Evolutionary conservation across 2,888 invertebrate genomes (phyloP), one percentile per base, ranked within the genome.

Genomic region (Amphiduros pacificus): DNA sequence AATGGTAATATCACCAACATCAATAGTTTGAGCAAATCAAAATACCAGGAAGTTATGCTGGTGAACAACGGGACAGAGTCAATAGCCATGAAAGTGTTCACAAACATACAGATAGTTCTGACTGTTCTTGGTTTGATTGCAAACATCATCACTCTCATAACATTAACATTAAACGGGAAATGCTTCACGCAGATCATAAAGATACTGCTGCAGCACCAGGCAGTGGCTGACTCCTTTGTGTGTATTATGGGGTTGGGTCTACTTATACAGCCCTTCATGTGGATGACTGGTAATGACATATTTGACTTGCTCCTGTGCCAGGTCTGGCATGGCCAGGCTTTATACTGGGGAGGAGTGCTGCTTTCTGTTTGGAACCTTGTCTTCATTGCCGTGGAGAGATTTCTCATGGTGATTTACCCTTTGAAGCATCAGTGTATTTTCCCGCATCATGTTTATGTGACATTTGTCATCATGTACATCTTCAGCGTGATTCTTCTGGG

Each of bases 391-490:
- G 44, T 44, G 6, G 44, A 44, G n/a, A 44, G 44, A 22, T 44
- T n/a, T n/a, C n/a, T n/a, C n/a, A n/a, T n/a, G n/a, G n/a, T n/a
- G n/a, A n/a, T n/a, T n/a, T n/a, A n/a, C n/a, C n/a, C n/a, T n/a
- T n/a, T n/a, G n/a, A n/a, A n/a, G n/a, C n/a, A n/a, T n/a, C n/a
- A n/a, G n/a, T n/a, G n/a, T n/a, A n/a, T n/a, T n/a, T n/a, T n/a
- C n/a, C n/a, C n/a, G n/a, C n/a, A n/a, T n/a, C n/a, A n/a, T n/a
- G n/a, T n/a, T n/a, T n/a, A n/a, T n/a, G n/a, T n/a, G n/a, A n/a
- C n/a, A n/a, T n/a, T n/a, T n/a, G n/a, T n/a, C 44, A 44, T 44
- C 44, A 44, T 44, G 44, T 44, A 44, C n/a, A 17, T 44, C n/a
- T 20, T 22, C 22, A 44, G 22, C n/a, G 22, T 44, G 20, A 5